phyloP scores from a whole-genome alignment of 2,113 vertebrate genomes.

The Entomyzon cyanotis region DNA sequence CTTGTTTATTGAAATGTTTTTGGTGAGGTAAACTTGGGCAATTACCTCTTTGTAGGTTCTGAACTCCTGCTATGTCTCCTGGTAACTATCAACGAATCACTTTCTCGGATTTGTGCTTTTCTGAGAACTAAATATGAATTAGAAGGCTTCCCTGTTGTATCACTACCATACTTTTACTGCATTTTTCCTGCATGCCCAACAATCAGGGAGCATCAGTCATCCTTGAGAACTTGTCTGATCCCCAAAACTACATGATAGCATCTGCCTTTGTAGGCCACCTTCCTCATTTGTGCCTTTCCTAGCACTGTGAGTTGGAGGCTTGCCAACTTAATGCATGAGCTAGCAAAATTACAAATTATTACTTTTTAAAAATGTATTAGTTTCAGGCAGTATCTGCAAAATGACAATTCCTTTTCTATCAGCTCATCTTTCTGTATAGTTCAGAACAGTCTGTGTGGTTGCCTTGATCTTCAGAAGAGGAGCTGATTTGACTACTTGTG shows the following conservation, averaged over 20 bases:
- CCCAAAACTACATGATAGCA: not conserved
- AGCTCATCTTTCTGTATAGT: not conserved
- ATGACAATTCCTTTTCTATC: not conserved
- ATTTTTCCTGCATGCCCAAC: not conserved
- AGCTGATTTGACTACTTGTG: not conserved
- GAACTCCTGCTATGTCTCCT: not conserved
- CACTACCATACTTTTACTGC: not conserved
- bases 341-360: not conserved
- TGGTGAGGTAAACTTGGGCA: not conserved
- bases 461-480: not conserved
- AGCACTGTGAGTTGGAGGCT: not conserved
- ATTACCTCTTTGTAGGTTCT: not conserved
- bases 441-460: not conserved
- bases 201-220: not conserved
- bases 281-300: not conserved
- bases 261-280: not conserved
- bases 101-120: not conserved
- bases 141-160: not conserved
- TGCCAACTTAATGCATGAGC: not conserved
- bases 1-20: not conserved
- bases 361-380: rapidly evolving
- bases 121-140: not conserved
- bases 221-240: not conserved
- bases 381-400: not conserved
- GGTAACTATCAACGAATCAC: not conserved